These are phyloP conservation scores for Cliona cf. orientalis DNA, from an alignment of 37 sponge, comb jelly and placozoan species.

Conservation along the genomic window DNA sequence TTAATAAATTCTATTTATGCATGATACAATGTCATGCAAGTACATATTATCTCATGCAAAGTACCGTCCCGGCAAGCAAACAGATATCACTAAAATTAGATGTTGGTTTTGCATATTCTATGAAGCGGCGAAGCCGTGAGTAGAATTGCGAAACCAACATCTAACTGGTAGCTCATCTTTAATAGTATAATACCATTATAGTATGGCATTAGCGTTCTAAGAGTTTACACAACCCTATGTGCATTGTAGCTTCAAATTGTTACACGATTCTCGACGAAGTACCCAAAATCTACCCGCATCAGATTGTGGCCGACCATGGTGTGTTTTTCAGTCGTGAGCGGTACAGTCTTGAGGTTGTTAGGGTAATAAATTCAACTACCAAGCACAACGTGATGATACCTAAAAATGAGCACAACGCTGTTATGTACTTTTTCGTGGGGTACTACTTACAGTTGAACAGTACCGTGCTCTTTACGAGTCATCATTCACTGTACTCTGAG, in stretches of 20 bases:
- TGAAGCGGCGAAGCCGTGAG: too few relatives aligned
- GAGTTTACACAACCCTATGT: conserved; percentile 12
- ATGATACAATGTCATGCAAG: too few relatives aligned
- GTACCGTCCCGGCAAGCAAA: too few relatives aligned
- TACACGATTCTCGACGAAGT: conserved; percentile 6
- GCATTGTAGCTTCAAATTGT: conserved; percentile 12
- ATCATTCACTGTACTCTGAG: conserved; percentile 29
- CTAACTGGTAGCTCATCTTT: too few relatives aligned
- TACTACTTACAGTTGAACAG: conserved; percentile 23
- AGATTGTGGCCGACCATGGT: neutral
- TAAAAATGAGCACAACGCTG: conserved; percentile 30
- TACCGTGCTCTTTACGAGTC: conserved; percentile 1
- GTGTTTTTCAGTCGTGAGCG: conserved; percentile 11
- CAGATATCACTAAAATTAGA: too few relatives aligned
- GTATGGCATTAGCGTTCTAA: too few relatives aligned
- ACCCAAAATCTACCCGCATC: conserved; percentile 7
- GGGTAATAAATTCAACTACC: neutral
- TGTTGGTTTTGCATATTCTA: too few relatives aligned
- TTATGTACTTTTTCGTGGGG: conserved; percentile 26
- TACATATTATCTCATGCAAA: too few relatives aligned
- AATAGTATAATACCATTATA: too few relatives aligned
- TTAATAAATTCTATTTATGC: too few relatives aligned
- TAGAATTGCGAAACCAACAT: too few relatives aligned
- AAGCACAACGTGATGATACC: conserved; percentile 4
- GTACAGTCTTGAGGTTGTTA: conserved; percentile 9